phyloP scores from a whole-genome alignment of 2,888 invertebrate species.

The Eupsilia transversa region DNA sequence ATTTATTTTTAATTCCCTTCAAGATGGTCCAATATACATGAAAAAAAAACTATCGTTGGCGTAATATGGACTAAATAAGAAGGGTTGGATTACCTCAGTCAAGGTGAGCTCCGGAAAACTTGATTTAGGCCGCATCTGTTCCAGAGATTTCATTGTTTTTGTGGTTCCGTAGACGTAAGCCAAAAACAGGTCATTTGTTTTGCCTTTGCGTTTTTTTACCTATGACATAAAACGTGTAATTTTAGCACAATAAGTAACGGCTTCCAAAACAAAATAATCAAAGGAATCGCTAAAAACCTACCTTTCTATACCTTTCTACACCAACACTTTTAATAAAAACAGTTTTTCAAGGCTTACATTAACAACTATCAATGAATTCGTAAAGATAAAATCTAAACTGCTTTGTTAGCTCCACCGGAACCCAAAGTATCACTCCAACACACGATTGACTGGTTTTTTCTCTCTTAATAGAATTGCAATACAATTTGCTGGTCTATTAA shows the following conservation, averaged over 20 bases:
- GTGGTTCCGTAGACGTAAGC: slow-evolving; percentile 12
- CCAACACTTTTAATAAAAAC: not conserved
- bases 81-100: slow-evolving; percentile 54
- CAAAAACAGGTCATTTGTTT: slow-evolving; percentile 7
- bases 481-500: slow-evolving; percentile 37
- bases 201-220: not conserved
- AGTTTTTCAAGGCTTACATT: not conserved
- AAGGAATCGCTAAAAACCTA: not conserved
- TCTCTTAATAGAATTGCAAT: slow-evolving; percentile 40
- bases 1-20: slow-evolving; percentile 37
- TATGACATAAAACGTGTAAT: not conserved
- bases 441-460: slow-evolving; percentile 22
- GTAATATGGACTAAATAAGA: slow-evolving; percentile 42
- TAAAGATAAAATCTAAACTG: not conserved
- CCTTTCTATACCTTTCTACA: not conserved
- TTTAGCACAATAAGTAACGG: not conserved
- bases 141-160: slow-evolving; percentile 54
- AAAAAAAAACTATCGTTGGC: slow-evolving; percentile 26
- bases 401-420: slow-evolving; percentile 10
- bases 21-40: slow-evolving; percentile 22
- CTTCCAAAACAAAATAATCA: not conserved
- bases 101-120: slow-evolving; percentile 52
- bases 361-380: not conserved
- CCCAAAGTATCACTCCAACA: slow-evolving; percentile 6
- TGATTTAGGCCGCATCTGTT: slow-evolving; percentile 58